phyloP scores from a whole-genome alignment of 2,888 invertebrate species.

The Leptura quadrifasciata region DNA sequence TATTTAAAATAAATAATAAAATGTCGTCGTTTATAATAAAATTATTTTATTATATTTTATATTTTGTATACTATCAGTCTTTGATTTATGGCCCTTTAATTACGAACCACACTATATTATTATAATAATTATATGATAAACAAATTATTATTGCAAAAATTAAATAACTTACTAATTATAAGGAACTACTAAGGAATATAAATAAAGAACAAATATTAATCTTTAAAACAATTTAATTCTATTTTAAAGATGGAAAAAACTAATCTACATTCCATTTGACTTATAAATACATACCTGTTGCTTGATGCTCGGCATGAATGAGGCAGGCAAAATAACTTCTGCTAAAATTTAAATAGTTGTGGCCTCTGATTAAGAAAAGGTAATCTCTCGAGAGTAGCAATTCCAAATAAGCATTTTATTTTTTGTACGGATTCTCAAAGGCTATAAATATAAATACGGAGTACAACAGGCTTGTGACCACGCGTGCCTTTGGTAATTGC shows the following conservation, averaged over 20 bases:
- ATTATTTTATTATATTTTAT: too few species aligned
- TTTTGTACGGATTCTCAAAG: slow-evolving; percentile 64
- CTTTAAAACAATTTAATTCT: background rate
- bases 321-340: background rate
- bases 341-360: slow-evolving; percentile 6
- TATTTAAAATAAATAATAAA: too few species aligned
- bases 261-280: background rate
- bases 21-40: too few species aligned
- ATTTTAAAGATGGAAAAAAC: background rate
- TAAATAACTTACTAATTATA: too few species aligned
- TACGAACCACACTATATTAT: too few species aligned
- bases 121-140: too few species aligned
- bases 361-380: slow-evolving; percentile 18
- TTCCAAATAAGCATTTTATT: slow-evolving; percentile 52
- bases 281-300: background rate
- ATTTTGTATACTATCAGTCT: too few species aligned
- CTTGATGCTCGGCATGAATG: slow-evolving; percentile 3
- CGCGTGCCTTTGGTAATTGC: slow-evolving; percentile 67
- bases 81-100: too few species aligned
- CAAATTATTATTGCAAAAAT: too few species aligned
- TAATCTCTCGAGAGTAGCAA: slow-evolving; percentile 25
- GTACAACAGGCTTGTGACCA: slow-evolving; percentile 47
- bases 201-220: background rate
- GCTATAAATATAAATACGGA: slow-evolving; percentile 66
- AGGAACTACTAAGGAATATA: background rate